Conservation (phyloP, 2,888 invertebrate genomes). For the Nebria brevicollis region DNA sequence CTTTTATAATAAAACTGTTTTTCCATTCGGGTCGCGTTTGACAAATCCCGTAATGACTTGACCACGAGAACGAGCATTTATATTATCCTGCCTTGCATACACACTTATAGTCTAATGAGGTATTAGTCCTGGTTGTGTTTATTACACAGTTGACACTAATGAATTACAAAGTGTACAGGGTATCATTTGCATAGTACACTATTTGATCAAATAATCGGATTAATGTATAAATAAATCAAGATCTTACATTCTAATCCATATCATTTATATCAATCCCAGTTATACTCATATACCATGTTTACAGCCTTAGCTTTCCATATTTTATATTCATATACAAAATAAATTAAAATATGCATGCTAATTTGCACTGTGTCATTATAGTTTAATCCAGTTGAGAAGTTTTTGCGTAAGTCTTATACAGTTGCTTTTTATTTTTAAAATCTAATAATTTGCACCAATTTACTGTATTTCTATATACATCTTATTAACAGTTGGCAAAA, state of each 20-base stretch:
- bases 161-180: neutral
- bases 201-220: neutral
- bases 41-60: neutral
- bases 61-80: neutral
- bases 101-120: neutral
- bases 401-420: too few species aligned
- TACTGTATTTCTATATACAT: too few species aligned
- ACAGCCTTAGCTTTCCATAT: too few species aligned
- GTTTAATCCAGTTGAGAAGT: too few species aligned
- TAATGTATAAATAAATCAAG: slow-evolving; percentile 1
- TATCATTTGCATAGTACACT: neutral
- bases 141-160: neutral
- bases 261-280: neutral
- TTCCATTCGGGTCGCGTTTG: neutral
- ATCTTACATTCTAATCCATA: neutral
- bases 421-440: too few species aligned
- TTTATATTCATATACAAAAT: too few species aligned
- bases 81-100: neutral
- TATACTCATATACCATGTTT: too few species aligned
- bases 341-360: too few species aligned
- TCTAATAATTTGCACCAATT: too few species aligned
- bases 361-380: too few species aligned
- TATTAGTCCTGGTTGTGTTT: neutral
- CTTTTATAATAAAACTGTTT: neutral
- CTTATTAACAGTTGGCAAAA: too few species aligned